Evolutionary conservation across 2,888 invertebrate species (phyloP), one percentile per base, ranked within the genome.

Genomic region (Monochamus alternatus): DNA sequence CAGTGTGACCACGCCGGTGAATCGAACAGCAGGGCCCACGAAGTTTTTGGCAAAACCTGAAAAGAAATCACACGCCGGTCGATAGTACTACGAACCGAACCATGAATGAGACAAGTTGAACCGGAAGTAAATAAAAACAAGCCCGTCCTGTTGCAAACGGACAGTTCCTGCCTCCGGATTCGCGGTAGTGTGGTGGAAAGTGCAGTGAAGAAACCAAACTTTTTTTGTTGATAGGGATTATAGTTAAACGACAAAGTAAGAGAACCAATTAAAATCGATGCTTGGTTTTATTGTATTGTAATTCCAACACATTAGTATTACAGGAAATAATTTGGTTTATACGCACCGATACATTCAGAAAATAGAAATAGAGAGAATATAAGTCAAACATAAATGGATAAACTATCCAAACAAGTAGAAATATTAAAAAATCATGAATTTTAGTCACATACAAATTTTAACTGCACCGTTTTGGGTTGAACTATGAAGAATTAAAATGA

Each of bases 1-100:
- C 71, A 75, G 75, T 75, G 64, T 66, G 71, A 71, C 71, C 75
- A 75, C 72, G 71, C 75, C 75, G 75, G 75, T 22, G 66, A 47
- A 12, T 66, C 75, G 64, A 66, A n/a, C 10, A 66, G 38, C 58
- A 75, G 43, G 66, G 62, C 74, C 59, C 44, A 51, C 51, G 71
- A 52, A 38, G 47, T 32, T 47, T 59, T 63, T 44, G 51, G 52
- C 9, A 62, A 71, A 51, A 14, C 32, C 7, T 31, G 22, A 51
- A 44, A 62, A 59, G 60, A 60, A 69, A 51, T 38, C 10, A 12
- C 38, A 63, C 43, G 63, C 14, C n/a, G 51, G 14, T 22, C n/a
- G 5, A 38, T 58, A 43, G 7, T 43, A 58, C n/a, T 47, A 10
- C 22, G 65, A n/a, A 60, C 44, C 12, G 14, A 59, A 44, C 43